These are phyloP conservation scores for Hycleus cichorii DNA, from an alignment of 1,140 invertebrate species.

Conservation along the genomic window DNA sequence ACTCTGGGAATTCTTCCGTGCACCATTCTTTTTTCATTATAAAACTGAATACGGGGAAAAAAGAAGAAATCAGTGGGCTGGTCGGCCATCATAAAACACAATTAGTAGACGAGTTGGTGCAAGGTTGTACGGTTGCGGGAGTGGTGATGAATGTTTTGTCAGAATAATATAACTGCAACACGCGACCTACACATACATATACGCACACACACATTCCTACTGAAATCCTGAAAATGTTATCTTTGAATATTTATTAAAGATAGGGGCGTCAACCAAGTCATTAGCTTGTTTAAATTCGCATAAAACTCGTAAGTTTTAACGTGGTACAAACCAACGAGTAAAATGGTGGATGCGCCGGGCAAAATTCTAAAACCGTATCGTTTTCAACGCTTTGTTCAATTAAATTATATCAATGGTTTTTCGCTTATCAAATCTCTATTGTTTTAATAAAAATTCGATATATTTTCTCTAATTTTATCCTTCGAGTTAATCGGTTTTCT, in stretches of 20 bases:
- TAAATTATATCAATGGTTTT: too few species aligned
- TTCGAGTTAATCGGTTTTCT: too few species aligned
- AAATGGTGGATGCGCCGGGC: conserved; percentile 1
- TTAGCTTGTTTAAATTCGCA: too few species aligned
- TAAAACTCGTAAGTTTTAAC: too few species aligned
- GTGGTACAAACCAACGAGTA: not conserved
- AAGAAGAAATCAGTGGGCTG: conserved; percentile 13
- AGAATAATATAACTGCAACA: conserved; percentile 19
- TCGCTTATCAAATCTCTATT: too few species aligned
- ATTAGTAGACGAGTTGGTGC: conserved; percentile 13
- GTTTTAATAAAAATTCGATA: too few species aligned
- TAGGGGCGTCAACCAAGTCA: too few species aligned
- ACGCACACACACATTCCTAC: not conserved
- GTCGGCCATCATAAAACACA: conserved; percentile 20
- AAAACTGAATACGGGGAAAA: conserved; percentile 14
- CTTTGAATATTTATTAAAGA: too few species aligned
- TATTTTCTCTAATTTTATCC: too few species aligned
- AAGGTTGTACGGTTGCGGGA: conserved; percentile 13
- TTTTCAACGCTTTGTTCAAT: too few species aligned
- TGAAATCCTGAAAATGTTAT: not conserved
- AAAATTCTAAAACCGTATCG: too few species aligned
- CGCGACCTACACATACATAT: conserved; percentile 4
- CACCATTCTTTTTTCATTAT: not conserved
- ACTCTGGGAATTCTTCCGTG: not conserved
- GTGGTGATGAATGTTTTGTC: conserved; percentile 18